phyloP scores from a whole-genome alignment of 1,140 invertebrate genomes.

The Psilanteris sp. region DNA sequence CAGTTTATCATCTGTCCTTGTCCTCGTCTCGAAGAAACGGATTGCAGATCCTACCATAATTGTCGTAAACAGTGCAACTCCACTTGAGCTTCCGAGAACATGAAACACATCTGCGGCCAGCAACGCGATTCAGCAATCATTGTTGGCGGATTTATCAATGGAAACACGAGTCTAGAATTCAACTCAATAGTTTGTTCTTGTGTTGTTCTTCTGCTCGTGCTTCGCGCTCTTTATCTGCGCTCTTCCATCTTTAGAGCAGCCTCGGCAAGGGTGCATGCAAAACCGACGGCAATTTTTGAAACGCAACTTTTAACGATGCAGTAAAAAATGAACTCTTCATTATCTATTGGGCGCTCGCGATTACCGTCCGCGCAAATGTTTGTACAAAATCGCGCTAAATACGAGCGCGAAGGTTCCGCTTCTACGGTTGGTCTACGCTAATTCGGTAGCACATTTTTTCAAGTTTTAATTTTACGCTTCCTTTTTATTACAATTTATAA shows the following conservation, averaged over 20 bases:
- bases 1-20: constrained; percentile 6
- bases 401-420: no score
- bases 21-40: constrained; percentile 12
- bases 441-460: no score
- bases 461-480: no score
- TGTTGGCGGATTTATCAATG: constrained; percentile 31
- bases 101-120: constrained; percentile 1
- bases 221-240: not conserved
- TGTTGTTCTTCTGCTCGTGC: not conserved
- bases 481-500: no score
- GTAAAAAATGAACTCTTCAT: no score
- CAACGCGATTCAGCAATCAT: constrained; percentile 43
- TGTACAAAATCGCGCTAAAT: no score
- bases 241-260: no score
- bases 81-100: constrained; percentile 11
- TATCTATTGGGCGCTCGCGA: no score
- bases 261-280: no score
- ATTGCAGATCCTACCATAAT: constrained; percentile 33
- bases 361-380: no score
- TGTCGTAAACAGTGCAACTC: constrained; percentile 22
- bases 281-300: constrained; percentile 3
- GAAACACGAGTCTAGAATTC: constrained; percentile 11
- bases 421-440: no score
- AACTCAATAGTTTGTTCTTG: constrained; percentile 1
- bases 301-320: no score